Conservation (phyloP, 92 coral and sea anemone genomes). For the Isaurus tuberculatus region DNA sequence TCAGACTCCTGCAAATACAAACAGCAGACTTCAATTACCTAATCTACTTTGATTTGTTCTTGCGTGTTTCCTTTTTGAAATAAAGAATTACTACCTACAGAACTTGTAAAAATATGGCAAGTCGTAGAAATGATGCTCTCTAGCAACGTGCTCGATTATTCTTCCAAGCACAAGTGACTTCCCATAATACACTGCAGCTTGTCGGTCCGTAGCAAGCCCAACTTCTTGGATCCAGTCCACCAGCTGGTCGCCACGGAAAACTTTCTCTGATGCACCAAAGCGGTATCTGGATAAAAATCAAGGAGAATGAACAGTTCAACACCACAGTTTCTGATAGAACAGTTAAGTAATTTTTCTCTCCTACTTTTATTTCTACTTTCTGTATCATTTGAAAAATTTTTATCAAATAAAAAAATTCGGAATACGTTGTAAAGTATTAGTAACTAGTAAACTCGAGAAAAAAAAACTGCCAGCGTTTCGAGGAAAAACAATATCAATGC, state of each 20-base stretch:
- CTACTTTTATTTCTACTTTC: no score
- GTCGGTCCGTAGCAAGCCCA: slow-evolving; percentile 90
- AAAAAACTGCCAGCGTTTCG: no score
- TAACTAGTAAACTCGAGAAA: no score
- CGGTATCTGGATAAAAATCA: slow-evolving; percentile 54
- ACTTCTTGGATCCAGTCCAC: slow-evolving; percentile 90
- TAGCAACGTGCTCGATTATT: slow-evolving; percentile 82
- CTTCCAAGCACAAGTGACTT: slow-evolving; percentile 83
- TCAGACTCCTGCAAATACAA: no score
- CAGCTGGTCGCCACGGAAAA: slow-evolving; percentile 82
- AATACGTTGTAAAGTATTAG: no score
- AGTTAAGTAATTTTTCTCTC: background rate
- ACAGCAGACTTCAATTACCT: no score
- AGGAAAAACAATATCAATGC: no score
- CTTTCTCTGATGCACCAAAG: slow-evolving; percentile 63
- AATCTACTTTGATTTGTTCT: no score
- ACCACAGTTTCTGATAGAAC: background rate
- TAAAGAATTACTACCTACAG: background rate
- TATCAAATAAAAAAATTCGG: no score
- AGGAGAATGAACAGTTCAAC: background rate
- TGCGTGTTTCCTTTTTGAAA: no score
- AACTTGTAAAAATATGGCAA: slow-evolving; percentile 80
- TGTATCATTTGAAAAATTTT: no score
- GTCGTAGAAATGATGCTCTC: slow-evolving; percentile 85
- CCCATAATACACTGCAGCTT: slow-evolving; percentile 89